Evolutionary conservation across 2,797 vertebrate species (phyloP).

Genomic region (Pseudomugil gertrudae): DNA sequence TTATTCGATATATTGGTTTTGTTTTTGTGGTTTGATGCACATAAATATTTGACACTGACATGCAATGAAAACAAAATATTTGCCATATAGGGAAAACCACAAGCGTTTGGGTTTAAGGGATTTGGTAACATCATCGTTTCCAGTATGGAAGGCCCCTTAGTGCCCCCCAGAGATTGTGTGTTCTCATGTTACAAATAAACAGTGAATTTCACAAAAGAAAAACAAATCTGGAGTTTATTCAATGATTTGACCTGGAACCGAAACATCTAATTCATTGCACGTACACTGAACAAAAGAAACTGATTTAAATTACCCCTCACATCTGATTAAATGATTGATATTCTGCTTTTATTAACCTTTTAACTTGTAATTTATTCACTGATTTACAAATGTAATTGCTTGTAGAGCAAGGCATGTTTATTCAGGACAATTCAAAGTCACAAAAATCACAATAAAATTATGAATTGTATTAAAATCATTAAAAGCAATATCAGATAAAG

Average conservation of each 20-base stretch:
- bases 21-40: neutral
- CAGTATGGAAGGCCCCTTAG: neutral
- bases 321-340: neutral
- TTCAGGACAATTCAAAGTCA: too few species aligned
- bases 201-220: constrained; percentile 13
- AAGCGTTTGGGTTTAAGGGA: constrained; percentile 2
- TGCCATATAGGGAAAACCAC: constrained; percentile 1
- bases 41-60: neutral
- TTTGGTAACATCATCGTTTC: constrained; percentile 20
- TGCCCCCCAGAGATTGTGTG: constrained; percentile 4
- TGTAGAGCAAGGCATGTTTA: too few species aligned
- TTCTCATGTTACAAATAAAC: constrained; percentile 31
- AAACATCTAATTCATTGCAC: constrained; percentile 2
- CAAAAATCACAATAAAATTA: too few species aligned
- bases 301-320: neutral
- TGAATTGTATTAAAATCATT: too few species aligned
- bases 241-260: neutral
- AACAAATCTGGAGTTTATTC: constrained; percentile 4
- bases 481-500: too few species aligned
- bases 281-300: neutral
- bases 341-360: neutral
- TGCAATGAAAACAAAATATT: neutral
- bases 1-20: neutral
- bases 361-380: neutral
- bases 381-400: neutral